Percentiles rank a stretch among this genome's conserved stretches.
Conservation (phyloP, 1,140 invertebrate species). For the Bactericera cockerelli region DNA sequence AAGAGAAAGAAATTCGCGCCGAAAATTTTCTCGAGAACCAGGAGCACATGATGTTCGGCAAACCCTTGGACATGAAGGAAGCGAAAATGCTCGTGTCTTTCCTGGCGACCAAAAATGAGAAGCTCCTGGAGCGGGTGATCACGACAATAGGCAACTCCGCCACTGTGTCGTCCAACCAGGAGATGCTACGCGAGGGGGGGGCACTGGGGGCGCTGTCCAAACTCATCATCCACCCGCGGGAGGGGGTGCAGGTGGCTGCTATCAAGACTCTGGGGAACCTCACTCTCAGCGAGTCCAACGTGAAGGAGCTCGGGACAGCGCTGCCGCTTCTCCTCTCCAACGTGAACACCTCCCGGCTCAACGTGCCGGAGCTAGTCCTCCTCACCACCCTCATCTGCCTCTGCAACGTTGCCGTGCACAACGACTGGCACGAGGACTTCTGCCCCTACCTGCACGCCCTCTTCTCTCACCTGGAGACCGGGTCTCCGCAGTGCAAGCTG, state of each 20-base stretch:
- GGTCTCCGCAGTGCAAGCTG: slow-evolving; percentile 30
- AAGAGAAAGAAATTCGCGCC: not conserved
- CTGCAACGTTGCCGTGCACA: slow-evolving; percentile 34
- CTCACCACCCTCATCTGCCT: slow-evolving; percentile 28
- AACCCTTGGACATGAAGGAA: slow-evolving; percentile 26
- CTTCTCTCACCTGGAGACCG: slow-evolving; percentile 30
- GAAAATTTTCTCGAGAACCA: not conserved
- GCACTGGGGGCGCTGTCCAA: slow-evolving; percentile 33
- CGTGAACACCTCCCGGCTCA: slow-evolving; percentile 24
- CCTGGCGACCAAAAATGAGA: slow-evolving; percentile 33
- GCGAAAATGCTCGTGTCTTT: slow-evolving; percentile 36
- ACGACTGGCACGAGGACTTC: slow-evolving; percentile 33
- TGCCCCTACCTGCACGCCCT: slow-evolving; percentile 29
- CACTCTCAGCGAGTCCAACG: slow-evolving; percentile 36
- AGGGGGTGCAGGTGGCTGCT: slow-evolving; percentile 29
- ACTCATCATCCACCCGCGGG: slow-evolving; percentile 30
- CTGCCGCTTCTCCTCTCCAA: slow-evolving; percentile 29
- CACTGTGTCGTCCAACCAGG: slow-evolving; percentile 39
- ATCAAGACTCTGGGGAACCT: slow-evolving; percentile 36
- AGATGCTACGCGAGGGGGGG: slow-evolving; percentile 37
- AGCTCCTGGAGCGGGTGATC: slow-evolving; percentile 34
- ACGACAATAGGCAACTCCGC: slow-evolving; percentile 37
- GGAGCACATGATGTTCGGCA: slow-evolving; percentile 16
- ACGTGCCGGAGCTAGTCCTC: not conserved
- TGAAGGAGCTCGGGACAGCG: slow-evolving; percentile 34